Evolutionary conservation across 2,113 vertebrate genomes (phyloP).

Genomic region (Dendrocopos noguchii): DNA sequence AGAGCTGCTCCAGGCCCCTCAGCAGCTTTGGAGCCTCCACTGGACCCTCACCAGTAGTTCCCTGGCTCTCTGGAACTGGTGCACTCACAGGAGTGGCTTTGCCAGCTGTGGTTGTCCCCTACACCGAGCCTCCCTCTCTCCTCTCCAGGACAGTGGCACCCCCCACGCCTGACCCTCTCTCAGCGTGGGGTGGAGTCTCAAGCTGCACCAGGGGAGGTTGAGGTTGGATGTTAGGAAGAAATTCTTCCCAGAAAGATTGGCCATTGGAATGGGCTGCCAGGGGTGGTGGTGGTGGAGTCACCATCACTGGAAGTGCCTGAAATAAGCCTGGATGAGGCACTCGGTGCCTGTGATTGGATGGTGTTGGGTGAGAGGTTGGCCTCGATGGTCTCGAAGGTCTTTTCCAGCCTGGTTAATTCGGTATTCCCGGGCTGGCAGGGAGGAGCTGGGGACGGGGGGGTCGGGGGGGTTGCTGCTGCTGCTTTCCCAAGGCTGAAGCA

Average conservation of each 20-base stretch:
- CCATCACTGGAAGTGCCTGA: too few relatives aligned
- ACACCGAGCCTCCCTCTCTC: not conserved
- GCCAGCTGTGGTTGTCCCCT: not conserved
- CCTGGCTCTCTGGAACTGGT: not conserved
- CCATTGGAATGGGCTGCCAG: too few relatives aligned
- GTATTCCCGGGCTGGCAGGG: not conserved
- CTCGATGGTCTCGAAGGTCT: too few relatives aligned
- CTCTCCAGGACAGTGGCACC: fast-evolving
- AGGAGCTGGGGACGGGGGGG: not conserved
- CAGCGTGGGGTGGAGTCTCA: not conserved
- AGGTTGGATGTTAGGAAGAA: too few relatives aligned
- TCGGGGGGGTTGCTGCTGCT: not conserved
- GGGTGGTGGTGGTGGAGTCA: too few relatives aligned
- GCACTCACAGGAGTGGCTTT: not conserved
- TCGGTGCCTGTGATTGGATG: too few relatives aligned
- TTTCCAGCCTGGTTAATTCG: too few relatives aligned
- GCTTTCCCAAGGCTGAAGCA: not conserved
- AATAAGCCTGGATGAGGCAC: too few relatives aligned
- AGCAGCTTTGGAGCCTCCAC: not conserved
- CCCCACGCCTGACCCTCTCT: not conserved
- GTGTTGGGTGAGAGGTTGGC: too few relatives aligned
- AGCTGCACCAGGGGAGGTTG: too few relatives aligned
- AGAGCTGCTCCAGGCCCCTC: not conserved
- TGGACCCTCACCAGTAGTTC: not conserved
- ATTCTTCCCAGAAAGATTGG: too few relatives aligned